Base-by-base conservation (phyloP, 2,888 invertebrate species). In the Cyclophora albipunctata region DNA sequence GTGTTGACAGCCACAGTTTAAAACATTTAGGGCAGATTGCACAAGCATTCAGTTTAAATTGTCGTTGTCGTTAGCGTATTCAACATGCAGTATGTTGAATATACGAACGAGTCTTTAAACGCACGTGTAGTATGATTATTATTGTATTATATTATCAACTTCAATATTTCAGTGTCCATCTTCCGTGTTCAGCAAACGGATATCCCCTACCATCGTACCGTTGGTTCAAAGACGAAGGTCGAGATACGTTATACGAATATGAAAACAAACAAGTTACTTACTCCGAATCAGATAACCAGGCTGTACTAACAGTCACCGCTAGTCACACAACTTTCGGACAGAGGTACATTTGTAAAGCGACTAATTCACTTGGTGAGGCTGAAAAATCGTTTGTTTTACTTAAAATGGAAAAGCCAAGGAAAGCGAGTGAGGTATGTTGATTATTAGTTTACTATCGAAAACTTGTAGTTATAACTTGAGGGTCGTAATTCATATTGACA, bases 171-270 rank as follows among this genome's bases (percentile, higher is more conserved):
- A 86, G 86, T 49, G 71, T 81, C 7, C 66, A 78, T 6, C 61
- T 86, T 41, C 57, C 62, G 20, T 87, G 86, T 57, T 62, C 64
- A 20, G 80, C 84, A 3, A 58, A 57, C 3, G 84, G 70, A 0
- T 77, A 67, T 54, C 86, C 86, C 0, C 48, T 58, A 5, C 78
- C 85, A 0, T 68, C 72, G 3, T 86, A 79, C 53, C 72, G 73
- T 54, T 82, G 81, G 78, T 81, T 76, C 53, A 70, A 73, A 55
- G 74, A 75, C 37, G 50, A 69, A 1, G 66, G 62, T 3, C 67
- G 71, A 4, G 66, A 70, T 5, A 58, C 69, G 1, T 54, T 81
- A 34, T 63, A 65, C 2, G 78, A 80, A 54, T 74, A 69, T 41
- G 61, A 81, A 7, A 60, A 71, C 37, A 69, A 72, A 5, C 69